Percentiles rank a stretch among this genome's conserved stretches.
These are phyloP conservation scores for Drosophila neutralis DNA, from an alignment of 2,888 invertebrate species.

Conservation along the genomic window DNA sequence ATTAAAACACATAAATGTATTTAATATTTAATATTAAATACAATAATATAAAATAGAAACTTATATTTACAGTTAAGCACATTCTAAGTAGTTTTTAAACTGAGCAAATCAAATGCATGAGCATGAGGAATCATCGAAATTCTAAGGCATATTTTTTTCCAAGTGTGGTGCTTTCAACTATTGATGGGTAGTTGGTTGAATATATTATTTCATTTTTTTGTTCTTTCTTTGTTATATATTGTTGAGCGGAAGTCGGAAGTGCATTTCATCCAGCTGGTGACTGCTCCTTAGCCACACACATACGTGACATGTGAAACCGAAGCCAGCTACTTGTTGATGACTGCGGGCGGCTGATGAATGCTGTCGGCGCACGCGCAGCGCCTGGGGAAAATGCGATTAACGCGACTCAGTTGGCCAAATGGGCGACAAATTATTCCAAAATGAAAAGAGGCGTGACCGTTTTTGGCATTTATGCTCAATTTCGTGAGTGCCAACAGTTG, in stretches of 20 bases:
- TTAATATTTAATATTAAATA: neutral
- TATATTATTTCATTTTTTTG: neutral
- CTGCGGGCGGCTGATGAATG: neutral
- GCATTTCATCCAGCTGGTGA: constrained; percentile 6
- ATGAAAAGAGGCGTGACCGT: constrained; percentile 73
- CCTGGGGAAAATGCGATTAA: constrained; percentile 47
- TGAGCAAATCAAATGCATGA: too few species aligned
- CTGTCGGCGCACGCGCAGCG: constrained; percentile 67
- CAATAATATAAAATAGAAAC: neutral
- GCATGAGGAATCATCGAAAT: neutral
- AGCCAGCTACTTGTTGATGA: neutral
- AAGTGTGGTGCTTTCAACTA: neutral
- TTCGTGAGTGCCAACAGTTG: constrained; percentile 50
- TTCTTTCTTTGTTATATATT: too few species aligned
- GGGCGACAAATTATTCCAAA: constrained; percentile 79
- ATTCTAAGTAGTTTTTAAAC: too few species aligned
- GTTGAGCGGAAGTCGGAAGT: constrained; percentile 55
- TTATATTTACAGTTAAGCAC: too few species aligned
- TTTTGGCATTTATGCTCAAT: constrained; percentile 71
- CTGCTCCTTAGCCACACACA: constrained; percentile 2
- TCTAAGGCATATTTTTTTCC: neutral
- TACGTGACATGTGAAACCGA: constrained; percentile 31
- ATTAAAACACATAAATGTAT: neutral
- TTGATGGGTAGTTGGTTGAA: too few species aligned
- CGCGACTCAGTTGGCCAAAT: constrained; percentile 67